Conservation (phyloP, 2,888 invertebrate genomes). For the Corbicula japonica region DNA sequence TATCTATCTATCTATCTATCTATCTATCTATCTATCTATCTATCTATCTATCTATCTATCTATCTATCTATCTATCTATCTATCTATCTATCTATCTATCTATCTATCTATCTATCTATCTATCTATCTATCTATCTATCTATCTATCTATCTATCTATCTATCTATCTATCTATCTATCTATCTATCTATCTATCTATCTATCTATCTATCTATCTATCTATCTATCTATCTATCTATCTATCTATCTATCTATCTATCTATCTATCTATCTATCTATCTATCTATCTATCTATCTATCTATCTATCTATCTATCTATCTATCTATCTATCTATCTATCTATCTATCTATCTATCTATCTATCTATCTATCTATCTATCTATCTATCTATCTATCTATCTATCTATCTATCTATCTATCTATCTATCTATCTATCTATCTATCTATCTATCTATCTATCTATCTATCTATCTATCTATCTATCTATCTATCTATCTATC, state of each 20-base stretch:
- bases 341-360: conserved; percentile 9
- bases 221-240: no score
- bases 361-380: conserved; percentile 6
- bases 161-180: no score
- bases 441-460: conserved; percentile 9
- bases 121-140: no score
- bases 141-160: no score
- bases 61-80: no score
- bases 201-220: no score
- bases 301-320: conserved; percentile 11
- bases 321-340: conserved; percentile 10
- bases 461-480: conserved; percentile 9
- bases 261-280: conserved; percentile 9
- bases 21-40: no score
- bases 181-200: no score
- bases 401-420: conserved; percentile 9
- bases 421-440: conserved; percentile 9
- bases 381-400: conserved; percentile 9
- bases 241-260: neutral
- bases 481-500: conserved; percentile 9
- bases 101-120: no score
- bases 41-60: no score
- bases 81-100: no score
- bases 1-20: no score
- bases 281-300: conserved; percentile 6